phyloP scores from a whole-genome alignment of 1,140 invertebrate genomes.

The Drosophila tani region DNA sequence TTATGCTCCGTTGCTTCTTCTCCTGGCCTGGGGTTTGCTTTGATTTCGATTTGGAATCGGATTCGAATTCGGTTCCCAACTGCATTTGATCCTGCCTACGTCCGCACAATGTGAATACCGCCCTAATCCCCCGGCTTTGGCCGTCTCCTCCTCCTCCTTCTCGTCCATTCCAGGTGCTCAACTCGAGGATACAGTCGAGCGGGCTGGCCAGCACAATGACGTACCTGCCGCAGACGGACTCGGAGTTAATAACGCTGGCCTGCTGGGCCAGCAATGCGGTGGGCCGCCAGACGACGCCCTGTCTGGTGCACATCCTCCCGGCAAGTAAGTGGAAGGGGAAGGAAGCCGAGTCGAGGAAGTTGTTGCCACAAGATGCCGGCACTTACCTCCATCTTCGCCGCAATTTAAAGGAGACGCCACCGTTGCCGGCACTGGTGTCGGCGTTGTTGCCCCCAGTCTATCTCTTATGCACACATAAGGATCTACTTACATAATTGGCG shows the following conservation, averaged over 20 bases:
- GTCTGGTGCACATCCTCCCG: conserved; percentile 92
- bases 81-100: conserved; percentile 53
- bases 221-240: conserved; percentile 87
- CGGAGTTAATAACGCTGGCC: conserved; percentile 92
- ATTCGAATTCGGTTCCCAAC: conserved; percentile 2
- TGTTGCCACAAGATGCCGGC: conserved; percentile 56
- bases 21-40: conserved; percentile 8
- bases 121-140: conserved; percentile 54
- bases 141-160: conserved; percentile 12
- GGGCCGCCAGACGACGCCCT: conserved; percentile 92
- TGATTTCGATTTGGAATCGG: conserved; percentile 14
- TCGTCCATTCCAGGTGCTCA: conserved; percentile 85
- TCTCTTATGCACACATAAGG: conserved; percentile 76
- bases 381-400: conserved; percentile 63
- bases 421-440: conserved; percentile 14
- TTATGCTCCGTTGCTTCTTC: conserved; percentile 46
- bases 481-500: conserved; percentile 81
- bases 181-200: conserved; percentile 87
- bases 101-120: conserved; percentile 42
- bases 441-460: conserved; percentile 29
- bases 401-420: conserved; percentile 65
- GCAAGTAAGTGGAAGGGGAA: conserved; percentile 88
- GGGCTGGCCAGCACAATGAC: conserved; percentile 89
- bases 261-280: conserved; percentile 95
- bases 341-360: conserved; percentile 50